Base-by-base conservation (phyloP, 2,113 vertebrate genomes). In the Ondatra zibethicus region DNA sequence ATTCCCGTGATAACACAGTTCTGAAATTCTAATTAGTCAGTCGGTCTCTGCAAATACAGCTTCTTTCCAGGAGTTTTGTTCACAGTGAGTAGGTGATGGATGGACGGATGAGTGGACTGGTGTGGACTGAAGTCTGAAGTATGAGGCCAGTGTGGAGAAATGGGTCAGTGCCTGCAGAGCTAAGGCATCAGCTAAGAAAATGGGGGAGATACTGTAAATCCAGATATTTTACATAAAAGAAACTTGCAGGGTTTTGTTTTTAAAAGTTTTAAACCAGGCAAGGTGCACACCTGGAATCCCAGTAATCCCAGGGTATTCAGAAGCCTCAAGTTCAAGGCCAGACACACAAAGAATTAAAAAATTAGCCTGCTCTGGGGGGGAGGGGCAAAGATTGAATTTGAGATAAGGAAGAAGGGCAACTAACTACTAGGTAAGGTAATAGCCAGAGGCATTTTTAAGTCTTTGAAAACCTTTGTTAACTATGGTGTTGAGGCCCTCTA, bases 381-480 rank as follows among this genome's bases (percentile, higher is more conserved):
- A 36, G 7, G 17, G n/a, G 33, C 50, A 39, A 72, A 29, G 36
- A 8, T 39, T 82, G 66, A 25, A 31, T 81, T 47, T 55, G 82
- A 86, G 72, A 89, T 91, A 50, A 87, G 31, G 47, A 85, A 42
- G 77, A 76, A 75, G 65, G 42, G 8, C 21, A 39, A 10, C n/a
- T 9, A 39, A 10, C n/a, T 9, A 31, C 21, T 11, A 80, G n/a
- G 63, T 50, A 91, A 80, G n/a, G 63, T 50, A 91, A n/a, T 50
- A 50, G 72, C 77, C 29, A 1, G 36, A 68, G 96, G 88, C 87
- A 94, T 94, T 93, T 61, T 68, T 45, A 84, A 96, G 42, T 70
- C 85, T 77, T 70, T 39, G 66, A 73, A 65, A 82, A 70, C 75
- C 0, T 5, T 47, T 19, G 70, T 91, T 42, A 7, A 9, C 2